These are phyloP conservation scores for Cichlasoma orientale DNA, from an alignment of 2,797 vertebrate species.

Conservation along the genomic window DNA sequence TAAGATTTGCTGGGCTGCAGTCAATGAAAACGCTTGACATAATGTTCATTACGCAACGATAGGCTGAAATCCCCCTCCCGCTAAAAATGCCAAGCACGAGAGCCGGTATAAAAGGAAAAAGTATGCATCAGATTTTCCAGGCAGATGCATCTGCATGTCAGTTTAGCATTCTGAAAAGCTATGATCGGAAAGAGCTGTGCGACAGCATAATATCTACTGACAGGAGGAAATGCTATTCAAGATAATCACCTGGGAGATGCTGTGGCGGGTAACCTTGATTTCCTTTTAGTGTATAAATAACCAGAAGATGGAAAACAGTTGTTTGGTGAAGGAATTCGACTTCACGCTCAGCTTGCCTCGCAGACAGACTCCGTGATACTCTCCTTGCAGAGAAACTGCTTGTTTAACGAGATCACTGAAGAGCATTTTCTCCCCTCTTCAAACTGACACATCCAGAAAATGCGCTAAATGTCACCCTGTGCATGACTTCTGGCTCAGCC, in stretches of 20 bases:
- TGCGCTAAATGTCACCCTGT: slow-evolving; percentile 31
- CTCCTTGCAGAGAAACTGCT: slow-evolving; percentile 6
- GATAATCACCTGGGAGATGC: slow-evolving; percentile 14
- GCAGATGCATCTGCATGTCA: slow-evolving; percentile 36
- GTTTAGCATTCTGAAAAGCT: slow-evolving; percentile 47
- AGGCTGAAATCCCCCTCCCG: slow-evolving; percentile 26
- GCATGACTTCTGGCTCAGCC: slow-evolving; percentile 47
- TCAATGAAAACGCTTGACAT: slow-evolving; percentile 56
- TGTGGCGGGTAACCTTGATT: background rate
- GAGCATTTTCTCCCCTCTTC: slow-evolving; percentile 13
- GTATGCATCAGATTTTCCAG: slow-evolving; percentile 60
- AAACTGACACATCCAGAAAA: slow-evolving; percentile 7
- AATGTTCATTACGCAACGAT: slow-evolving; percentile 57
- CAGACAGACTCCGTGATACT: slow-evolving; percentile 11
- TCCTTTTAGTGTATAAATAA: background rate
- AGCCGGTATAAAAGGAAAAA: slow-evolving; percentile 73
- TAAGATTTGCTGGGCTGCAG: slow-evolving; percentile 30
- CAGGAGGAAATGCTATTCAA: slow-evolving; percentile 27
- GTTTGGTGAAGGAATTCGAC: background rate
- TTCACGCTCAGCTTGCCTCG: slow-evolving; percentile 8
- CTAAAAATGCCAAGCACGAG: slow-evolving; percentile 45
- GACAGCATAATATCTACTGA: slow-evolving; percentile 35
- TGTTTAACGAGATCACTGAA: slow-evolving; percentile 32
- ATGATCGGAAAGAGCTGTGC: slow-evolving; percentile 32
- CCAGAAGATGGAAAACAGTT: background rate